These are phyloP conservation scores for Eonycteris spelaea DNA, from an alignment of 2,113 vertebrate species.

Conservation along the genomic window DNA sequence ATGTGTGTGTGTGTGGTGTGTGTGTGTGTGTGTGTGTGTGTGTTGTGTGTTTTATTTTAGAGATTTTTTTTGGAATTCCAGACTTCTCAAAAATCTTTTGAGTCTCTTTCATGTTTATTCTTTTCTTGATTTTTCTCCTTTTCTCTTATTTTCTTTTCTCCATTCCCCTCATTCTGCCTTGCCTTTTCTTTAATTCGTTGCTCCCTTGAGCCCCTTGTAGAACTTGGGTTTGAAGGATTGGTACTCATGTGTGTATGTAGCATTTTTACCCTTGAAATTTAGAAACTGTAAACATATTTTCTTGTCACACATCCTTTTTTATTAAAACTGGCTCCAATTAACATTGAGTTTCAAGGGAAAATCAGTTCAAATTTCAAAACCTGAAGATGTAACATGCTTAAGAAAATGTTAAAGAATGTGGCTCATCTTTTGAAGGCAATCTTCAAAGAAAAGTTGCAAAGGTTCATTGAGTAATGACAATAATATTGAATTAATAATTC, in stretches of 20 bases:
- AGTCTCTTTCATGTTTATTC: background rate
- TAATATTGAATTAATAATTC: background rate
- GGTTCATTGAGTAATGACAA: background rate
- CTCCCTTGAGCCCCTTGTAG: background rate
- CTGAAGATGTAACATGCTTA: background rate
- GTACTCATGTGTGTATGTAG: background rate
- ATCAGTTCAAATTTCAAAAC: background rate
- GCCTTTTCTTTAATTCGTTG: background rate
- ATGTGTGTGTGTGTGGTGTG: too few species aligned
- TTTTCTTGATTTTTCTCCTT: background rate
- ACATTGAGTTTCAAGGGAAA: conserved; percentile 21
- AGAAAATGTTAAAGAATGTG: background rate
- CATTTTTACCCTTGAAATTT: background rate
- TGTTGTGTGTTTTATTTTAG: too few species aligned
- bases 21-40: too few species aligned
- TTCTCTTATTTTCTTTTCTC: background rate
- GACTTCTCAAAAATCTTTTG: background rate
- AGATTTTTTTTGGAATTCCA: background rate
- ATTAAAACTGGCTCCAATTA: background rate
- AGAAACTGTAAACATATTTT: background rate
- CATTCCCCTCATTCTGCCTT: background rate
- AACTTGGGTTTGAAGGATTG: background rate
- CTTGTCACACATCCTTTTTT: background rate
- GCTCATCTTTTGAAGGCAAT: background rate
- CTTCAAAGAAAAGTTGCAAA: background rate